Evolutionary conservation across 1,140 invertebrate species (phyloP).

Genomic region (Mamestra configurata): DNA sequence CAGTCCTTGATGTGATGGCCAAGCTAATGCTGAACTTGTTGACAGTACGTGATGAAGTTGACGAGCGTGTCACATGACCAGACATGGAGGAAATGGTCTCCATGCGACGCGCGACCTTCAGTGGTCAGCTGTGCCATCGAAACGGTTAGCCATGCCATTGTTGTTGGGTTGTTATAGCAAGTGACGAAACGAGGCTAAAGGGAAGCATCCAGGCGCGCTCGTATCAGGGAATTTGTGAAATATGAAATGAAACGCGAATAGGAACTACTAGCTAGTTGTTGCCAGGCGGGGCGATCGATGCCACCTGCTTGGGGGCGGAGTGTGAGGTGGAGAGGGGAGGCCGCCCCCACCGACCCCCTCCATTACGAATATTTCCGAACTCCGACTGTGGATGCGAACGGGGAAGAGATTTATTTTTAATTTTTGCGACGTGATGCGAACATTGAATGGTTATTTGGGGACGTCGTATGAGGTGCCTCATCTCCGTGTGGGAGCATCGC

Average conservation of each 20-base stretch:
- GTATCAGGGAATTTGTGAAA: background rate
- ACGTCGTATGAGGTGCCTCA: background rate
- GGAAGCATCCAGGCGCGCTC: background rate
- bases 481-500: background rate
- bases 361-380: slow-evolving; percentile 4
- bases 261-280: slow-evolving; percentile 47
- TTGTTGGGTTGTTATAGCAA: too few relatives aligned
- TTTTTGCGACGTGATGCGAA: slow-evolving; percentile 39
- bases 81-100: too few relatives aligned
- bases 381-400: slow-evolving; percentile 33
- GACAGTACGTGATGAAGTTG: too few relatives aligned
- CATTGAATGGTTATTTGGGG: background rate
- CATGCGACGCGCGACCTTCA: too few relatives aligned
- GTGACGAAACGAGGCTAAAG: too few relatives aligned
- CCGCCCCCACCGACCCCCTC: background rate
- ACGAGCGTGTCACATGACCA: too few relatives aligned
- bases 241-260: slow-evolving; percentile 28
- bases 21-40: too few relatives aligned
- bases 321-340: background rate
- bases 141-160: too few relatives aligned
- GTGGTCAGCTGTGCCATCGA: too few relatives aligned
- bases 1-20: too few relatives aligned
- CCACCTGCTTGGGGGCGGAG: slow-evolving; percentile 51
- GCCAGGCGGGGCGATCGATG: slow-evolving; percentile 60
- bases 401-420: slow-evolving; percentile 51